Base-by-base conservation (phyloP, 2,888 invertebrate species). In the Eueremaeus valkanovi region DNA sequence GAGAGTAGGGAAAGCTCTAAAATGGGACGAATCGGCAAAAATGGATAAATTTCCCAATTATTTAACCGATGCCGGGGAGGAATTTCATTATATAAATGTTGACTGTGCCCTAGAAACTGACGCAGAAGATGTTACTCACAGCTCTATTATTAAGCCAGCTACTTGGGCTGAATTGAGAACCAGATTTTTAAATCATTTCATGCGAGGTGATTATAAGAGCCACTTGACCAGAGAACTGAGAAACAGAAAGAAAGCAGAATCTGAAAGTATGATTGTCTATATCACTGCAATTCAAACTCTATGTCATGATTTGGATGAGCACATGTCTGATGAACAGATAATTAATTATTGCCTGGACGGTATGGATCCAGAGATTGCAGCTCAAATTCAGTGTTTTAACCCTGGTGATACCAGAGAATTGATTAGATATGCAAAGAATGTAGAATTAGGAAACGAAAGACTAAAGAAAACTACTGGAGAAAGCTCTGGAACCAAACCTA, bases 201-300 rank as follows among this genome's bases (percentile, higher is more conserved):
- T 66, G 66, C 13, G 66, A 33, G 66, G 66, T n/a, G 66, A 66
- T 31, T 66, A 66, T 36, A 66, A 66, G 21, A 36, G n/a, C n/a
- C 66, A 66, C 36, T n/a, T 66, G 11, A 66, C 18, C 6, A 13
- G n/a, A 31, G 66, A 66, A 21, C n/a, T 66, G 36, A 11, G 36
- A 36, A 36, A 66, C 8, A 66, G 33, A 36, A 33, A 36, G 33
- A 66, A 66, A n/a, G 1, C 2, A 36, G 33, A 33, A 36, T 36
- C 1, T 18, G 66, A 66, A 66, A n/a, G n/a, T 18, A 36, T 66
- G 33, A 21, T 36, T 8, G 66, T 66, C 1, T 66, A 36, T 36
- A 66, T 66, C 6, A 66, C 66, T 36, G 9, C 36, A 2, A 31
- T 66, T n/a, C 36, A 36, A 21, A 36, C 36, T 21, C n/a, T 66